phyloP scores from a whole-genome alignment of 2,797 vertebrate species.

The Poeciliopsis gracilis region DNA sequence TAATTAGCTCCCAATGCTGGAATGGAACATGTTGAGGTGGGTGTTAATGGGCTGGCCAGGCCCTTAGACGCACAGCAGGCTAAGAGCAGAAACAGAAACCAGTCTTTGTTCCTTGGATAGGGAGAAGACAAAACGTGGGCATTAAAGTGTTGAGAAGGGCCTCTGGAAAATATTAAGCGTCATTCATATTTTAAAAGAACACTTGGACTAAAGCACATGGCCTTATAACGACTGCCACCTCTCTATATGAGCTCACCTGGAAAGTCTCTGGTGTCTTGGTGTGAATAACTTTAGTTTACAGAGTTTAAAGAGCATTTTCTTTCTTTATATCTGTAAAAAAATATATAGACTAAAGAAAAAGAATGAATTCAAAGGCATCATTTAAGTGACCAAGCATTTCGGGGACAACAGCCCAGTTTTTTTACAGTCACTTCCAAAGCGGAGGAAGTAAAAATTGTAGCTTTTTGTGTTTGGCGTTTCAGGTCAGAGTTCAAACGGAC shows the following conservation, averaged over 20 bases:
- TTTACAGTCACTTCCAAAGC: conserved; percentile 61
- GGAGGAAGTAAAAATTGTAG: conserved; percentile 61
- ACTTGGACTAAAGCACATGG: conserved; percentile 66
- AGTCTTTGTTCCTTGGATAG: conserved; percentile 82
- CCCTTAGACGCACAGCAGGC: conserved; percentile 86
- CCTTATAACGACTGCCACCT: conserved; percentile 68
- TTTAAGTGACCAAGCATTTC: neutral
- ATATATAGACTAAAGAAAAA: conserved; percentile 3
- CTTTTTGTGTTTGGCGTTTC: conserved; percentile 64
- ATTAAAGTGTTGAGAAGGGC: conserved; percentile 76
- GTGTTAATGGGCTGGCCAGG: conserved; percentile 87
- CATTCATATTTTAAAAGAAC: conserved; percentile 75
- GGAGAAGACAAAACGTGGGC: conserved; percentile 68
- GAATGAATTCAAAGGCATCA: neutral
- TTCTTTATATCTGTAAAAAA: neutral
- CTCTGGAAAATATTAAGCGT: conserved; percentile 83
- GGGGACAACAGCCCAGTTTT: conserved; percentile 34
- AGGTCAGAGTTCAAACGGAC: conserved; percentile 80
- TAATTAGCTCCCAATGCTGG: conserved; percentile 96
- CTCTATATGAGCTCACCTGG: conserved; percentile 63
- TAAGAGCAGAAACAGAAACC: conserved; percentile 87
- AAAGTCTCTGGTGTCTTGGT: conserved; percentile 61
- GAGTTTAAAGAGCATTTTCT: conserved; percentile 11
- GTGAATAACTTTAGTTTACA: conserved; percentile 45
- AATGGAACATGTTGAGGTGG: conserved; percentile 90